Evolutionary conservation across 2,113 vertebrate genomes (phyloP).

Genomic region (Oreocharis arfaki): DNA sequence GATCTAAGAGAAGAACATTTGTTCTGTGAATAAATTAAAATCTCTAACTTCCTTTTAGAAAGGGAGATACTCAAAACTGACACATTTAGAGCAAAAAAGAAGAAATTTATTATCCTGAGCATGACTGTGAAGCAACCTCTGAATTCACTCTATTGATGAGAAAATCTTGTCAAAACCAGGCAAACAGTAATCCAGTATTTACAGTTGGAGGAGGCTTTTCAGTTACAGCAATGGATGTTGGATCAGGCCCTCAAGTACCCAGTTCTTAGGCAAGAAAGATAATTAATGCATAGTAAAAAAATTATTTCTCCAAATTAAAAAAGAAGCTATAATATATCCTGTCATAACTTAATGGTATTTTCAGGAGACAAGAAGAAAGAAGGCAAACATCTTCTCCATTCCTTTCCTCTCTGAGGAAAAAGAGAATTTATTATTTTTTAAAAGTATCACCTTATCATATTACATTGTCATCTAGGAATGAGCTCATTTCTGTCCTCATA

Average conservation of each 20-base stretch:
- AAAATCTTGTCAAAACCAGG: background rate
- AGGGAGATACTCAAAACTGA: background rate
- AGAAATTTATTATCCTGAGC: background rate
- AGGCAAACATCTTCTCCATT: background rate
- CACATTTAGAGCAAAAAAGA: background rate
- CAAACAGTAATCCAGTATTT: background rate
- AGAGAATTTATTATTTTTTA: background rate
- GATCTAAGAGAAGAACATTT: slow-evolving; percentile 14
- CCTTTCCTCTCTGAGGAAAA: background rate
- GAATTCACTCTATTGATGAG: background rate
- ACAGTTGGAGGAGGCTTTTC: background rate
- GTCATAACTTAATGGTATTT: background rate
- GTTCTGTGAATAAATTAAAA: background rate
- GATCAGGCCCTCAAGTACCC: background rate
- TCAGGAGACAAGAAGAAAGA: background rate
- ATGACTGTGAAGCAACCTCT: background rate
- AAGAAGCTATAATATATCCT: background rate
- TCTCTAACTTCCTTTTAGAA: slow-evolving; percentile 6
- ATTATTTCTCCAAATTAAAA: background rate
- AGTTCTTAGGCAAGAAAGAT: background rate
- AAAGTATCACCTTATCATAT: background rate
- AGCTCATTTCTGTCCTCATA: background rate
- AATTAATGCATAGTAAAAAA: background rate
- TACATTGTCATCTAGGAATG: background rate
- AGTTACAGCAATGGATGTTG: background rate